Conservation (phyloP, 2,113 vertebrate species). For the Leptobrachium ailaonicum region DNA sequence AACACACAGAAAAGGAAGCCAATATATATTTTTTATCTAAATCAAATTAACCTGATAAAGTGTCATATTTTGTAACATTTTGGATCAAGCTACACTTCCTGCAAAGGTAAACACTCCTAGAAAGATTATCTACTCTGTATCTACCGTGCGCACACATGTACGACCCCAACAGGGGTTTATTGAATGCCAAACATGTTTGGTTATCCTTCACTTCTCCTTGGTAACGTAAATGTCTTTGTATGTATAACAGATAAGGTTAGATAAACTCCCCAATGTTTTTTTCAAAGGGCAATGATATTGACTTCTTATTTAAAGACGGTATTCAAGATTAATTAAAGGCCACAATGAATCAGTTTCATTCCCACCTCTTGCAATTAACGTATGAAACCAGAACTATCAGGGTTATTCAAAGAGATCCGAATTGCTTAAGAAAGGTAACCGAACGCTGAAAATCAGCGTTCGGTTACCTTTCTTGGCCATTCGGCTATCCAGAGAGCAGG, state of each 20-base stretch:
- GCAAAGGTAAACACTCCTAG: constrained; percentile 16
- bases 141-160: constrained; percentile 49
- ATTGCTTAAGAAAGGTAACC: too few species aligned
- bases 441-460: too few species aligned
- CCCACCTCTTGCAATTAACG: constrained; percentile 60
- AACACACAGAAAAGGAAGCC: constrained; percentile 53
- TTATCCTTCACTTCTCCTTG: constrained; percentile 63
- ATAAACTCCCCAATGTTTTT: constrained; percentile 63
- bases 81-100: constrained; percentile 54
- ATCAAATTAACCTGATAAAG: constrained; percentile 63
- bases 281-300: constrained; percentile 54
- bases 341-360: constrained; percentile 49
- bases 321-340: constrained; percentile 58
- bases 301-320: constrained; percentile 64
- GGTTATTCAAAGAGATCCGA: too few species aligned
- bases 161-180: constrained; percentile 54
- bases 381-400: constrained; percentile 29
- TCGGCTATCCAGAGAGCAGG: too few species aligned
- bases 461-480: too few species aligned
- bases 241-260: constrained; percentile 73
- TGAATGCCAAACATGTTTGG: constrained; percentile 67
- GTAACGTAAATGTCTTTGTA: constrained; percentile 60
- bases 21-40: constrained; percentile 59
- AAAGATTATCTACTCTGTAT: constrained; percentile 50
- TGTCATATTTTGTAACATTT: constrained; percentile 58